Conservation (phyloP, 2,113 vertebrate species). For the Hiodon tergisus region DNA sequence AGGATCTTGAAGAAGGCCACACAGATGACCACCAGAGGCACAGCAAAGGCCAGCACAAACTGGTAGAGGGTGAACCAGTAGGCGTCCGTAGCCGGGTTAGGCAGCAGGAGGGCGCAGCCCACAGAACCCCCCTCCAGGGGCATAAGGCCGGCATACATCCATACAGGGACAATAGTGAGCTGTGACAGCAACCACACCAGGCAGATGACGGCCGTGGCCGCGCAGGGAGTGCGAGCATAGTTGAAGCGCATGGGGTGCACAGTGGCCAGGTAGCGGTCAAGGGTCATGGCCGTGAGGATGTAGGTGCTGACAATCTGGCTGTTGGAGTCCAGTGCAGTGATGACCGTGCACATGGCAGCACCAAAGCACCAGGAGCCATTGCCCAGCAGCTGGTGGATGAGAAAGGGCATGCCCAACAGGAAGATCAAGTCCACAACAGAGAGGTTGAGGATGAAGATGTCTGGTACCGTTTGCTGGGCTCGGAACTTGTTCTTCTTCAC, state of each 20-base stretch:
- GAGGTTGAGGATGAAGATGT: conserved; percentile 51
- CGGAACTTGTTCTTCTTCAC: conserved; percentile 58
- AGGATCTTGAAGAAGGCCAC: conserved; percentile 47
- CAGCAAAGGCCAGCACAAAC: conserved; percentile 58
- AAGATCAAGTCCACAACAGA: conserved; percentile 53
- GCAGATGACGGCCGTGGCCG: no score
- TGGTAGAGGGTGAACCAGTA: conserved; percentile 61
- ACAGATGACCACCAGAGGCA: conserved; percentile 47
- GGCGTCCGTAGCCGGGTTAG: conserved; percentile 41
- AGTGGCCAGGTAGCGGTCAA: no score
- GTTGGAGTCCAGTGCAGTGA: conserved; percentile 51
- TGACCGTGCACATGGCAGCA: conserved; percentile 42
- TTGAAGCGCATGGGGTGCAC: no score
- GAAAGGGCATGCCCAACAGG: conserved; percentile 51
- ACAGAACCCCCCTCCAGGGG: conserved; percentile 38
- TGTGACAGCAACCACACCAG: conserved; percentile 34
- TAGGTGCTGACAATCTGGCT: conserved; percentile 55
- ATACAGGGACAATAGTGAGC: conserved; percentile 47
- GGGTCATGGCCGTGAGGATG: conserved; percentile 38
- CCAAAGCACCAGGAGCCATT: conserved; percentile 47
- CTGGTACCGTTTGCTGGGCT: conserved; percentile 48
- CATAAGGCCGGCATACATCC: conserved; percentile 50
- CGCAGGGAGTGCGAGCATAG: no score
- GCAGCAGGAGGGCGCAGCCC: conserved; percentile 46
- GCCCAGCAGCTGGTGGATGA: conserved; percentile 53